Conservation (phyloP, 2,113 vertebrate species). For the Myiozetetes cayanensis region DNA sequence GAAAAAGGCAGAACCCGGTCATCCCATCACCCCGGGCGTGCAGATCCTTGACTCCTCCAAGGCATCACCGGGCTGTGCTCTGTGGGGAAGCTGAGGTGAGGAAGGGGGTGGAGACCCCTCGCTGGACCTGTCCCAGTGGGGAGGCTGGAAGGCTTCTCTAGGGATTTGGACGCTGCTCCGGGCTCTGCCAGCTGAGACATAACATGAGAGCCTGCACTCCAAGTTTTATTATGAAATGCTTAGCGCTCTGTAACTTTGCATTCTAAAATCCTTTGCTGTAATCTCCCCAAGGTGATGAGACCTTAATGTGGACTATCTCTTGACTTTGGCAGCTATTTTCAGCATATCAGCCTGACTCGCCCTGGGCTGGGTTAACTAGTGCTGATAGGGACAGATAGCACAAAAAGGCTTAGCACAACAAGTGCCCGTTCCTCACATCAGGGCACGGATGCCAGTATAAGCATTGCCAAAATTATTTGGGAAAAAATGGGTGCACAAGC, state of each 20-base stretch:
- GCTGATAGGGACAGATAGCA: not conserved
- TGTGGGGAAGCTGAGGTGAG: not conserved
- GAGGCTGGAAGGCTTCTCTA: not conserved
- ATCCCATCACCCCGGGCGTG: fast-evolving
- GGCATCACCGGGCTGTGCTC: not conserved
- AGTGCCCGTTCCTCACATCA: fast-evolving
- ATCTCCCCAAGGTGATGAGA: not conserved
- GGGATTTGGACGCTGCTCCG: fast-evolving
- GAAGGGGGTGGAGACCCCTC: not conserved
- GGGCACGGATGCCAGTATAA: not conserved
- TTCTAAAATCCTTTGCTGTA: not conserved
- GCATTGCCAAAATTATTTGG: not conserved
- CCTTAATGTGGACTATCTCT: not conserved
- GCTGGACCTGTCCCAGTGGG: not conserved
- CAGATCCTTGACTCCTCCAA: not conserved
- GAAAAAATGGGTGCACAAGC: not conserved
- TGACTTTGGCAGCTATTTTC: constrained; percentile 15
- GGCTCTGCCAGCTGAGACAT: not conserved
- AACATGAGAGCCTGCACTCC: fast-evolving
- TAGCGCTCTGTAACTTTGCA: fast-evolving
- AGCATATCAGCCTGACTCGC: not conserved
- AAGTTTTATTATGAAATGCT: not conserved
- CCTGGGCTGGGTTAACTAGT: not conserved
- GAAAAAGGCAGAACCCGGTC: not conserved
- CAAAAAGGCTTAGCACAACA: not conserved